Conservation (phyloP, 2,113 vertebrate genomes). For the Oryzias curvinotus region DNA sequence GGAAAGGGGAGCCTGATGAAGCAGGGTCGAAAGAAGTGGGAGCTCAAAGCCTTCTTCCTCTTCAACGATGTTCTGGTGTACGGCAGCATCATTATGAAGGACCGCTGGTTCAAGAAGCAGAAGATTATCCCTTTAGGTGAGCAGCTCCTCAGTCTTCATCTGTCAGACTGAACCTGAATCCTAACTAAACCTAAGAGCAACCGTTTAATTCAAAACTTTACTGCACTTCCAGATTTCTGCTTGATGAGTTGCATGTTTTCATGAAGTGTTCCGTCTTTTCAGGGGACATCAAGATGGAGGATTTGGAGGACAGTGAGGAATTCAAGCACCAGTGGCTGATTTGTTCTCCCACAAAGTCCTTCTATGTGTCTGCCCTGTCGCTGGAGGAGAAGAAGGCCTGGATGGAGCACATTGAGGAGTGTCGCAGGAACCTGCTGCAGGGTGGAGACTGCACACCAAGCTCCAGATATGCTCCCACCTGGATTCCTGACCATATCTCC, state of each 20-base stretch:
- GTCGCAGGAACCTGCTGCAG: constrained; percentile 70
- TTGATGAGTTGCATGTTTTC: no score
- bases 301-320: constrained; percentile 75
- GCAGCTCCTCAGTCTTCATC: background rate
- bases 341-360: constrained; percentile 88
- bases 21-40: constrained; percentile 83
- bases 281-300: constrained; percentile 84
- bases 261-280: background rate
- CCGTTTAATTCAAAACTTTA: no score
- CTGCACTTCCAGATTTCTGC: no score
- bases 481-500: constrained; percentile 86
- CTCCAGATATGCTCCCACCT: constrained; percentile 77
- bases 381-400: constrained; percentile 83
- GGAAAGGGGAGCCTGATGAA: constrained; percentile 88
- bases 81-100: constrained; percentile 81
- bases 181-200: no score
- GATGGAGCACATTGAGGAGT: constrained; percentile 85
- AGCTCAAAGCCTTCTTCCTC: constrained; percentile 87
- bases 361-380: constrained; percentile 83
- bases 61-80: constrained; percentile 91
- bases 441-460: constrained; percentile 53
- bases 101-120: constrained; percentile 83
- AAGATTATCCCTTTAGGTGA: constrained; percentile 81
- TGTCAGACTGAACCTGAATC: no score
- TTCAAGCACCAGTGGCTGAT: constrained; percentile 91